Evolutionary conservation across 2,797 vertebrate genomes (phyloP).

Genomic region (Oceanodroma leucorhoa): DNA sequence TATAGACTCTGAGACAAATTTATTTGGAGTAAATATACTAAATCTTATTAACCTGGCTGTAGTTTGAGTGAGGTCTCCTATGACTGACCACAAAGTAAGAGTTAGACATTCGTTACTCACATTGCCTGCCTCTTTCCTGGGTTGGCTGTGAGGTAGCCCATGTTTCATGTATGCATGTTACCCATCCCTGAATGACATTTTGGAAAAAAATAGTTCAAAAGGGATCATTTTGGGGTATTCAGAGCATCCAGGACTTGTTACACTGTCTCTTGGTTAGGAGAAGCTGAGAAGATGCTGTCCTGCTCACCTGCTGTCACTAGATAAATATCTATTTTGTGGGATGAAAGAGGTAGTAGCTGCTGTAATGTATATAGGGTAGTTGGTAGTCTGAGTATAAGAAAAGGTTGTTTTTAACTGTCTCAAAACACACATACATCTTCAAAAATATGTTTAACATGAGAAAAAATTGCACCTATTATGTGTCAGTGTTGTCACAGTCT

Average conservation of each 20-base stretch:
- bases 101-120: background rate
- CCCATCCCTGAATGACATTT: background rate
- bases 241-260: background rate
- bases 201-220: background rate
- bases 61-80: background rate
- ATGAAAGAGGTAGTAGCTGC: background rate
- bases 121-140: background rate
- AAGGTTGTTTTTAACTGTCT: background rate
- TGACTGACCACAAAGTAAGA: background rate
- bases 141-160: background rate
- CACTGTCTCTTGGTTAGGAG: background rate
- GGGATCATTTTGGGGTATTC: background rate
- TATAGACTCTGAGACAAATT: background rate
- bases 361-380: background rate
- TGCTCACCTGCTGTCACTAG: background rate
- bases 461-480: background rate
- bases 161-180: background rate
- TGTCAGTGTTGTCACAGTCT: background rate
- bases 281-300: background rate
- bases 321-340: background rate
- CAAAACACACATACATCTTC: background rate
- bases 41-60: background rate
- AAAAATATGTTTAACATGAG: background rate
- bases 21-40: background rate
- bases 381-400: background rate